Percentiles rank a stretch among this genome's conserved stretches.
These are phyloP conservation scores for Calameuta filiformis DNA, from an alignment of 2,888 invertebrate genomes.

Conservation along the genomic window DNA sequence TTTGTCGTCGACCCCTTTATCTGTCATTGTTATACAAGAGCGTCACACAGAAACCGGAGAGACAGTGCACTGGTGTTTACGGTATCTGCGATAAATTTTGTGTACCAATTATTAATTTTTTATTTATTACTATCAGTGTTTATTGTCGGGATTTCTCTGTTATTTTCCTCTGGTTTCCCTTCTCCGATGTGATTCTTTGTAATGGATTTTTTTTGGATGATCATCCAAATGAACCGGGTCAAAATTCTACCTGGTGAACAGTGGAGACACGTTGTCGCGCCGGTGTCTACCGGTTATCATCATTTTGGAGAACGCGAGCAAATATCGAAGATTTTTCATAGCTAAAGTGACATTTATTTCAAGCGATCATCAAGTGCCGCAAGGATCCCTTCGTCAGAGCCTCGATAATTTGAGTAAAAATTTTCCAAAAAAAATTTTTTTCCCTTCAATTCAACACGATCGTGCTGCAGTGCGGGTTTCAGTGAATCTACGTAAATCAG, in stretches of 20 bases:
- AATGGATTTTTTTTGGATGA: neutral
- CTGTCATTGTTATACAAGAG: neutral
- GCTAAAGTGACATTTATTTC: neutral
- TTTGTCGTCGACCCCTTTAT: neutral
- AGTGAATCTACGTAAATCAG: conserved; percentile 1
- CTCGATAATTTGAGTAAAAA: neutral
- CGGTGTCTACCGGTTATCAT: conserved; percentile 9
- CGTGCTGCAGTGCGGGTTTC: neutral
- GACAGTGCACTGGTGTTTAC: neutral
- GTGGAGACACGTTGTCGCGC: conserved; percentile 6
- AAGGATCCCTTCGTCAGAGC: neutral
- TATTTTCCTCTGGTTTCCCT: neutral
- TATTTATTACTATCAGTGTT: neutral
- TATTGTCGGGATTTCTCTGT: neutral
- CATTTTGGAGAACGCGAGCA: conserved; percentile 22
- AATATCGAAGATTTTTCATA: neutral
- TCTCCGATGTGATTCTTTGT: neutral
- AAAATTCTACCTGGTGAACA: neutral
- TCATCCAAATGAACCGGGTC: neutral
- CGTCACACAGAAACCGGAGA: neutral
- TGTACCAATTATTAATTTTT: neutral
- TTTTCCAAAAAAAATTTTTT: neutral
- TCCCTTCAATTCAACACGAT: neutral
- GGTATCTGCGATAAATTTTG: neutral
- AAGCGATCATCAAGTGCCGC: neutral